Evolutionary conservation across 1,140 invertebrate species (phyloP), one percentile per base, ranked within the genome.

Genomic region (Drosophila ficusphila): DNA sequence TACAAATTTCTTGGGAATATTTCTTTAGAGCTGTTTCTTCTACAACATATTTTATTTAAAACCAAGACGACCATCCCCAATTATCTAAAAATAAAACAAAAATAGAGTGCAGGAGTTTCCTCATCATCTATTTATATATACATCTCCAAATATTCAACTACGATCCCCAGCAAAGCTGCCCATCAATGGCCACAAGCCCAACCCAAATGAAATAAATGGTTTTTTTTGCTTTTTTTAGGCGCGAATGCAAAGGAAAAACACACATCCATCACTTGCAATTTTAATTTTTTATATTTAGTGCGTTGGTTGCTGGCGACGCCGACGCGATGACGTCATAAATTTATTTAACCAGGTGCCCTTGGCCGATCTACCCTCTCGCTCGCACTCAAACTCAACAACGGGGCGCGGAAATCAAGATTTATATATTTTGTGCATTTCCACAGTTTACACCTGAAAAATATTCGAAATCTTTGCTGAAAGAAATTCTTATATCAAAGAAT

Each of bases 281-380:
- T 44, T 2, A 18, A 33, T 60, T 38, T n/a, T 52, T 16, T 6
- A 5, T 7, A 34, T 61, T 67, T 41, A 7, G 21, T 41, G 58
- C 53, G 60, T 60, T 62, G 54, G 42, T 8, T 25, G 41, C 14
- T 44, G 41, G 41, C 19, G 23, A 41, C 42, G 27, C 58, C 44
- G n/a, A 65, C 60, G 62, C 46, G 2, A 18, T 67, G 58, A 67
- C 60, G 60, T 62, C 60, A 62, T 25, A 25, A 27, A 41, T 51
- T 19, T 9, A 25, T 51, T 67, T 33, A 62, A 49, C 27, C 44
- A 7, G 61, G 8, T 65, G 60, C 44, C 44, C 60, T 41, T 65
- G 58, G 36, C 39, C 25, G 27, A 36, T 61, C 21, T 36, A 29
- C 4, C 4, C 8, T 25, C 19, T 29, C 23, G 14, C 23, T 54